Evolutionary conservation across 2,888 invertebrate species (phyloP), one percentile per base, ranked within the genome.

Genomic region (Trilocha varians): DNA sequence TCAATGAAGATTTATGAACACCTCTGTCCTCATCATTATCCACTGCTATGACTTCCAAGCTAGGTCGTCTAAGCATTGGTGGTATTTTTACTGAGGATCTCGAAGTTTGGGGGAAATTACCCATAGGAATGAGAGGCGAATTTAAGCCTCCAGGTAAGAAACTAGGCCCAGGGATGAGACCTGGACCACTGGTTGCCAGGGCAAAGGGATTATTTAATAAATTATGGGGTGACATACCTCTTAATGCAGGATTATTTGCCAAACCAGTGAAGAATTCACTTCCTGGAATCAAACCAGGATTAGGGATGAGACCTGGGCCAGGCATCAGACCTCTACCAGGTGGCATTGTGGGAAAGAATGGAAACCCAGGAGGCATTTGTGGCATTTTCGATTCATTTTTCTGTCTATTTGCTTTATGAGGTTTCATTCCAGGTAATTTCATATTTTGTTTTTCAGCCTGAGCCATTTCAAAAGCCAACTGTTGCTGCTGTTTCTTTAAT

Each of bases 151-250:
- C 73, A 32, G 73, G 62, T 46, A 84, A 57, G 54, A 79, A 83
- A 54, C 76, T 74, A 32, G 88, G 84, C 6, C 87, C 80, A 3
- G 90, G 90, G 59, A 91, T 91, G 36, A 91, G 75, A 25, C 91
- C 90, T 11, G 90, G 89, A 0, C 88, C 88, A 63, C 88, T 70
- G 65, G 78, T 62, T 56, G 78, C 69, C 63, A 87, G 56, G 54
- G 88, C 78, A 77, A 87, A 87, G 33, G 88, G 79, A 64, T 88
- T 88, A 3, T 79, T 78, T 40, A 87, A 61, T 51, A 86, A 65
- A 60, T 76, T 82, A 33, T 83, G 70, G 13, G 72, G 53, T 34
- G 70, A 66, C 18, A 86, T 49, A 33, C 84, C 85, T 62, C 85
- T 65, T 33, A 87, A 55, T 14, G 83, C 84, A 33, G 84, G 86